Percentiles rank a stretch among this genome's conserved stretches.
These are phyloP conservation scores for Zygothrica quintamaculata DNA, from an alignment of 2,888 invertebrate genomes.

Conservation along the genomic window DNA sequence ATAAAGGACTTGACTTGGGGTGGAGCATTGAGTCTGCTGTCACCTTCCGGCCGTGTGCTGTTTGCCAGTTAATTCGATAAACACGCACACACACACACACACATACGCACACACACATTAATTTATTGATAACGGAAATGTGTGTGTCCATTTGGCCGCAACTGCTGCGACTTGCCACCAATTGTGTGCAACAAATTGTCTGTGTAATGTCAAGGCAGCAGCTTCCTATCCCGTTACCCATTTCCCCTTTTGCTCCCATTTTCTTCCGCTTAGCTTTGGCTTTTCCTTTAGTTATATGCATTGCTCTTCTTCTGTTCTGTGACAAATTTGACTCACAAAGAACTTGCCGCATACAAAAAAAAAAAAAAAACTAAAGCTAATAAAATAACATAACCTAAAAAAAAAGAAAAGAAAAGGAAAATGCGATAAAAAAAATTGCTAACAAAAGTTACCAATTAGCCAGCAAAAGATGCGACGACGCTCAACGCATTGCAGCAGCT, in stretches of 20 bases:
- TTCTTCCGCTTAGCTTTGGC: neutral
- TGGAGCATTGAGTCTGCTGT: conserved; percentile 1
- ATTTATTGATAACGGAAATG: conserved; percentile 73
- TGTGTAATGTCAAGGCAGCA: conserved; percentile 66
- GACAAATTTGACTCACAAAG: conserved; percentile 71
- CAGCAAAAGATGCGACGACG: conserved; percentile 49
- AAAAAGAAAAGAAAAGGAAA: too few species aligned
- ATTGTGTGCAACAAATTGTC: conserved; percentile 72
- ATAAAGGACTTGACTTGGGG: neutral
- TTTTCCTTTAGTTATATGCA: neutral
- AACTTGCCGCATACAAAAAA: conserved; percentile 55
- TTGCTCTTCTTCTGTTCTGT: conserved; percentile 51
- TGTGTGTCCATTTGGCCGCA: conserved; percentile 28
- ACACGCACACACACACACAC: conserved; percentile 66
- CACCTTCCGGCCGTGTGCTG: conserved; percentile 3
- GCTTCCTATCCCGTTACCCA: neutral
- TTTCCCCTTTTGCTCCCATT: conserved; percentile 16
- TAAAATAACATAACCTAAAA: conserved; percentile 27
- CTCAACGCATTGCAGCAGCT: conserved; percentile 74
- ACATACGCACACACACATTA: conserved; percentile 66
- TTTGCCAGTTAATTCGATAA: conserved; percentile 69
- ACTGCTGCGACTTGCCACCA: conserved; percentile 32
- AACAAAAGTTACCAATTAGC: conserved; percentile 64
- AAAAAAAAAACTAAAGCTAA: conserved; percentile 50
- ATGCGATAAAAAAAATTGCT: too few species aligned